These are phyloP conservation scores for Cantharis rufa DNA, from an alignment of 2,888 invertebrate species.

Conservation along the genomic window DNA sequence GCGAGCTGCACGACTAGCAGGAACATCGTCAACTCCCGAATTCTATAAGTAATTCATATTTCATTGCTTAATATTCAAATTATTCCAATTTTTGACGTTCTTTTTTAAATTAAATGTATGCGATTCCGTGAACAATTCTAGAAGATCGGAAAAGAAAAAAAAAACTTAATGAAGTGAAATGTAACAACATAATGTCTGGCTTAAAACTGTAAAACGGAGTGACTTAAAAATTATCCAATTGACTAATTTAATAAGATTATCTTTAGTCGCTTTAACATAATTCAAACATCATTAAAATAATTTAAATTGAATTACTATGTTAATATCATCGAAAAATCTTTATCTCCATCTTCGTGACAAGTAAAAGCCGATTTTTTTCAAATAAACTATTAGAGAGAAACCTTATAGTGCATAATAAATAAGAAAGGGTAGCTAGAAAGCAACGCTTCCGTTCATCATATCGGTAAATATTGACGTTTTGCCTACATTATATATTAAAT, in stretches of 20 bases:
- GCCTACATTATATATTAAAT: background rate
- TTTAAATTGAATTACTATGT: background rate
- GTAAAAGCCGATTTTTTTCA: background rate
- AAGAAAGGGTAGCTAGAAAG: background rate
- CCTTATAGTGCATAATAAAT: background rate
- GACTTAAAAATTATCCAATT: background rate
- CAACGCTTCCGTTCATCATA: background rate
- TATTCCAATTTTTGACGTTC: background rate
- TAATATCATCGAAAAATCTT: background rate
- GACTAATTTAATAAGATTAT: background rate
- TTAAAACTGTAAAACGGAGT: background rate
- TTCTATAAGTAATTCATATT: conserved; percentile 26
- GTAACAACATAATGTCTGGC: background rate
- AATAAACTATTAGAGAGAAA: background rate
- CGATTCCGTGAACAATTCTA: conserved; percentile 5
- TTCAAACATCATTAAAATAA: background rate
- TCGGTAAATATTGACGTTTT: background rate
- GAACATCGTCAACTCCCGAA: conserved; percentile 58
- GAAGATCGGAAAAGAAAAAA: background rate
- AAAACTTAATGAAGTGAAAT: background rate
- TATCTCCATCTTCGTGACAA: background rate
- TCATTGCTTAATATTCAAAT: conserved; percentile 4
- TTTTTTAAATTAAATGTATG: background rate
- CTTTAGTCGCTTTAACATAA: background rate
- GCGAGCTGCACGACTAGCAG: conserved; percentile 59